Percentiles rank a stretch among this genome's conserved stretches.
These are phyloP conservation scores for Argyra leucocephala DNA, from an alignment of 2,888 invertebrate species.

Conservation along the genomic window DNA sequence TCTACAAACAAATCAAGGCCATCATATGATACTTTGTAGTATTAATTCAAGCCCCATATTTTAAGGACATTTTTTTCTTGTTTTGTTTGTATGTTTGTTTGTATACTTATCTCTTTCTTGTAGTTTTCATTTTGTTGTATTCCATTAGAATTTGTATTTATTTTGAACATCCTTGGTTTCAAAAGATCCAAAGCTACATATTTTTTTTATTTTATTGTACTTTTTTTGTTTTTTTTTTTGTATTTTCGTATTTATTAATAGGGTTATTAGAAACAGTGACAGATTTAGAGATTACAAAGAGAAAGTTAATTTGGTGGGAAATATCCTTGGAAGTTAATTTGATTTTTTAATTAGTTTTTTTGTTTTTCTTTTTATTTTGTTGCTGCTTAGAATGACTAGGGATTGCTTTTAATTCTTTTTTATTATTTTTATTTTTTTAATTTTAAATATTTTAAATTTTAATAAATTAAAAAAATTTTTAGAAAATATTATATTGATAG, in stretches of 20 bases:
- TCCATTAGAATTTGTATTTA: background rate
- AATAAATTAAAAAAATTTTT: too few relatives aligned
- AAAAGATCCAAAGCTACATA: background rate
- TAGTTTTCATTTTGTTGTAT: background rate
- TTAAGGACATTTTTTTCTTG: background rate
- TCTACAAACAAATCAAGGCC: conserved; percentile 6
- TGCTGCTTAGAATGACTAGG: too few relatives aligned
- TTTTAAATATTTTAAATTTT: too few relatives aligned
- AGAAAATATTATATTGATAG: too few relatives aligned
- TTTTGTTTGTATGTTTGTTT: background rate
- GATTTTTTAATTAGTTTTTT: background rate
- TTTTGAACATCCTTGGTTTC: background rate
- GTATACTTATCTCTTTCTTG: background rate
- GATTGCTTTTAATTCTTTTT: too few relatives aligned
- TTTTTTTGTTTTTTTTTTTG: background rate
- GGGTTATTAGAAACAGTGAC: background rate
- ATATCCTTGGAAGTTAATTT: background rate
- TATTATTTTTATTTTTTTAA: too few relatives aligned
- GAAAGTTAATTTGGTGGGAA: background rate
- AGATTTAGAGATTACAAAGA: background rate
- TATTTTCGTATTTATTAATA: background rate
- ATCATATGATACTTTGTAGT: background rate
- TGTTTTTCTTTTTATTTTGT: too few relatives aligned
- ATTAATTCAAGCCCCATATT: background rate
- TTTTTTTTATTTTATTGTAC: background rate